Evolutionary conservation across 2,888 invertebrate genomes (phyloP).

Genomic region (Netelia melanura): DNA sequence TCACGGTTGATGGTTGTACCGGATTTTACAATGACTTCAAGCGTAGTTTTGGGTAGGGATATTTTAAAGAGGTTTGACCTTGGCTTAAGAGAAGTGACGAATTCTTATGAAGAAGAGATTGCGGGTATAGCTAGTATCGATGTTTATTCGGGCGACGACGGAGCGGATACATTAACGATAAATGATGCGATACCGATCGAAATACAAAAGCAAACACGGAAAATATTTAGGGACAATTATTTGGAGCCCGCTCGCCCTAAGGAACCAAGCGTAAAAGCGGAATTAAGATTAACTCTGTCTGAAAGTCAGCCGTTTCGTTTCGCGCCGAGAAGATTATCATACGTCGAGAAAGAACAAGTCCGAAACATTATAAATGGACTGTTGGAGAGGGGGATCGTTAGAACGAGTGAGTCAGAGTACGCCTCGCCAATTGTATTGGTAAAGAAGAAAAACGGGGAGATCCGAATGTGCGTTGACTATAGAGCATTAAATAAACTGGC

Average conservation of each 20-base stretch:
- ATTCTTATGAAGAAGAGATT: neutral
- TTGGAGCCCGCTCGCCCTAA: constrained; percentile 38
- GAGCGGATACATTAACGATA: constrained; percentile 18
- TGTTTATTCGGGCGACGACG: neutral
- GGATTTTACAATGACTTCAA: too few species aligned
- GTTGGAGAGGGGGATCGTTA: constrained; percentile 34
- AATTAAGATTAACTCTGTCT: constrained; percentile 17
- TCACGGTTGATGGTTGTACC: too few species aligned
- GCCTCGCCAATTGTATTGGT: too few species aligned
- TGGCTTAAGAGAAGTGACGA: neutral
- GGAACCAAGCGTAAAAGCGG: constrained; percentile 18
- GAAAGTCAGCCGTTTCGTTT: too few species aligned
- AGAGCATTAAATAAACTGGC: too few species aligned
- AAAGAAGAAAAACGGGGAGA: too few species aligned
- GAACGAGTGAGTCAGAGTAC: constrained; percentile 12
- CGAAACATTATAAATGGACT: constrained; percentile 23
- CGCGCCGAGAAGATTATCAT: too few species aligned
- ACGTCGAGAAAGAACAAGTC: neutral
- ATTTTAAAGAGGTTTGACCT: too few species aligned
- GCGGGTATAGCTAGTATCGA: constrained; percentile 20
- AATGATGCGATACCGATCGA: constrained; percentile 1
- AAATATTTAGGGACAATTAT: constrained; percentile 52
- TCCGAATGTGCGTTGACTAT: too few species aligned
- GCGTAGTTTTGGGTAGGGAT: too few species aligned
- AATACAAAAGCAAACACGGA: constrained; percentile 2